These are phyloP conservation scores for Nemoura dubitans DNA, from an alignment of 2,888 invertebrate genomes.

Conservation along the genomic window DNA sequence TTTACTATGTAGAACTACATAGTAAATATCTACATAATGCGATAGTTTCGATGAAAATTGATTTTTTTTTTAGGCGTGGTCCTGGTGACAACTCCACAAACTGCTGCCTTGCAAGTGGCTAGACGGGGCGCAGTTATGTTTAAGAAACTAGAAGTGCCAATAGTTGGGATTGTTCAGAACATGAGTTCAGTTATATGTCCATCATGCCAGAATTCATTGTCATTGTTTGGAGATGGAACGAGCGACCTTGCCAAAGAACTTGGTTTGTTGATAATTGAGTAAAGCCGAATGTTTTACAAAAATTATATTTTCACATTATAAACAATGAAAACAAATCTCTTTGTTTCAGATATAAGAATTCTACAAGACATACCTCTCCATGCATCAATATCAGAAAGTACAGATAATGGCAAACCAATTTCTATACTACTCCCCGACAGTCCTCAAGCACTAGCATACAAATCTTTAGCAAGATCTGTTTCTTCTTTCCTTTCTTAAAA, in stretches of 20 bases:
- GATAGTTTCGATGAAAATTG: no score
- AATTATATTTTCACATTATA: slow-evolving; percentile 32
- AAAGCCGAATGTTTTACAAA: neutral
- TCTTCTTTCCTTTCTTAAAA: neutral
- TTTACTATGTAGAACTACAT: neutral
- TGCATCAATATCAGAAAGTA: slow-evolving; percentile 71
- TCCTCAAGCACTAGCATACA: slow-evolving; percentile 56
- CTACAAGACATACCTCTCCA: slow-evolving; percentile 79
- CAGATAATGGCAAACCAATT: slow-evolving; percentile 80
- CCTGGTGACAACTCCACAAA: slow-evolving; percentile 93
- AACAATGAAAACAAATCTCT: slow-evolving; percentile 36
- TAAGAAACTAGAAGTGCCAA: slow-evolving; percentile 79
- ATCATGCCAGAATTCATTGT: slow-evolving; percentile 76
- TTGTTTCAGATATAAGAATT: slow-evolving; percentile 63
- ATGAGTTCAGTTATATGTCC: slow-evolving; percentile 85
- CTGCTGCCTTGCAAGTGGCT: slow-evolving; percentile 86
- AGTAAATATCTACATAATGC: no score
- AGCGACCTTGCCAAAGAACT: slow-evolving; percentile 70
- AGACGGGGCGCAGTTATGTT: slow-evolving; percentile 89
- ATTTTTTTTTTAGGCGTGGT: slow-evolving; percentile 75
- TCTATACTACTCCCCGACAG: slow-evolving; percentile 73
- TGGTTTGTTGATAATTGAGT: slow-evolving; percentile 57
- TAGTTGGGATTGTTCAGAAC: slow-evolving; percentile 90
- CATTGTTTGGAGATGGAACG: slow-evolving; percentile 77
- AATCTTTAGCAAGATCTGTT: slow-evolving; percentile 56